Base-by-base conservation (phyloP, 1,140 invertebrate species). In the Samia ricini region DNA sequence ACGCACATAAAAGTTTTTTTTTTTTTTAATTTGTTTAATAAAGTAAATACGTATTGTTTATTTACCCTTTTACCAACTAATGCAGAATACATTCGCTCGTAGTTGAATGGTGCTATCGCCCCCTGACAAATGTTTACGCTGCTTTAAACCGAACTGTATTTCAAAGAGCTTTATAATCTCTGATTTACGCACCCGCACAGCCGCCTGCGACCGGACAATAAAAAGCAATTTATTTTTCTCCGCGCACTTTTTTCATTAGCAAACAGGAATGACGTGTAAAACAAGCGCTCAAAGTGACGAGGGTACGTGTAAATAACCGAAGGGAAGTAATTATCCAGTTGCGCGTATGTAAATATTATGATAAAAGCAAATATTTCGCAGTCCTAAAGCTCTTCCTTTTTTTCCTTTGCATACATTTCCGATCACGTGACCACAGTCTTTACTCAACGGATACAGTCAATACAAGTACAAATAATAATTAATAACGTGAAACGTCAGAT, bases 191-290 rank as follows among this genome's bases (percentile, higher is more conserved):
- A 78, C 72, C 73, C 71, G 63, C 55, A 64, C 61, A 69, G 64
- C 72, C 50, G 60, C 52, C 56, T 78, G 77, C 70, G 71, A 72
- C 61, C 63, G 76, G 72, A 81, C 81, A 81, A 81, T 81, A 78
- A 76, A 79, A 78, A 78, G 77, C 83, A 81, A 81, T 85, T 85
- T 83, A 85, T 82, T 77, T 82, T 76, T 78, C 74, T 66, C 71
- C 70, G 65, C 70, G 66, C 72, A 81, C 71, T 86, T 86, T 86
- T 86, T 86, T 83, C 83, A 84, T 86, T 83, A 86, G 81, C 80
- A 78, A 80, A 80, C 75, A 74, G 76, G 83, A 77, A 77, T 85
- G 81, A 86, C 76, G 77, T 81, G 81, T 85, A 83, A 82, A 86
- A 85, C 79, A 85, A 82, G 77, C 79, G 69, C 60, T 77, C 74